Evolutionary conservation across 2,113 vertebrate species (phyloP).

Genomic region (Numenius arquata): DNA sequence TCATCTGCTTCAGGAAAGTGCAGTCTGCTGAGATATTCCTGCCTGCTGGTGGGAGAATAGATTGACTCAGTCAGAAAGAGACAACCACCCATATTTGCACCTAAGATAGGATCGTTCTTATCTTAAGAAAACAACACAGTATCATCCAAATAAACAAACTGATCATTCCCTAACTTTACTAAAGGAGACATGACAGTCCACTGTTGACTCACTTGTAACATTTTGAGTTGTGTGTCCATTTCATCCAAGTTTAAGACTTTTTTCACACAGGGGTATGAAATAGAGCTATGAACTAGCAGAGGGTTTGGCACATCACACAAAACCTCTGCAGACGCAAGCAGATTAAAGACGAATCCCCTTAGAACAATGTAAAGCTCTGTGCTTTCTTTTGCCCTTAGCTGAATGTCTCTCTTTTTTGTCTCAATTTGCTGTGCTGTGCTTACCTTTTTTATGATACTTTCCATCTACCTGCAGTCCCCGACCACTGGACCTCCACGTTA

Average conservation of each 20-base stretch:
- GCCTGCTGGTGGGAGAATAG: neutral
- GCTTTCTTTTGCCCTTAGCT: neutral
- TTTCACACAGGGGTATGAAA: neutral
- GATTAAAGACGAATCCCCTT: neutral
- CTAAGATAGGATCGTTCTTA: neutral
- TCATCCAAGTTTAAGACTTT: neutral
- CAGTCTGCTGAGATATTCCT: neutral
- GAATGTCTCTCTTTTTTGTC: neutral
- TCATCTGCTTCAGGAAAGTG: neutral
- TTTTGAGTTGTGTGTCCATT: neutral
- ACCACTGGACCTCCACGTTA: neutral
- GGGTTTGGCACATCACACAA: neutral
- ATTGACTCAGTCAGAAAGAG: neutral
- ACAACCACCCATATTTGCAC: neutral
- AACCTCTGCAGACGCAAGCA: neutral
- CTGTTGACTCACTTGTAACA: neutral
- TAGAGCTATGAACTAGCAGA: neutral
- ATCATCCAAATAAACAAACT: neutral
- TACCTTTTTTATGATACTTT: neutral
- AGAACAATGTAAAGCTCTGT: neutral
- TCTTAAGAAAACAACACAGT: neutral
- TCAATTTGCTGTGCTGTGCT: neutral
- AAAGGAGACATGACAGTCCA: neutral
- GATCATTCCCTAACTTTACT: neutral
- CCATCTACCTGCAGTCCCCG: neutral